A percentile compares a stretch with the other conserved stretches of the same genome.
Evolutionary conservation across 2,888 invertebrate genomes (phyloP).

Genomic region (Trissolcus brochymenae): DNA sequence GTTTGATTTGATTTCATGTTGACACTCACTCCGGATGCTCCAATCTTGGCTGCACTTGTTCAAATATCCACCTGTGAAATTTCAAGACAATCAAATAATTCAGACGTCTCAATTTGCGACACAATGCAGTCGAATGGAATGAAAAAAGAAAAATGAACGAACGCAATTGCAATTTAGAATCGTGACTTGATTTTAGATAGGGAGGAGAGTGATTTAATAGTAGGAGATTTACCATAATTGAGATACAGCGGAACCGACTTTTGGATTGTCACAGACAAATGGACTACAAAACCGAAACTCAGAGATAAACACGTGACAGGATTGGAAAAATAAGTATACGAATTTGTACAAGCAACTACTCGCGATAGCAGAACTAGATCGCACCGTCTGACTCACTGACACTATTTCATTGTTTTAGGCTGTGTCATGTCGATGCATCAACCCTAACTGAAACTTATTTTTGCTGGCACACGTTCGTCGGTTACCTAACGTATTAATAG

Average conservation of each 20-base stretch:
- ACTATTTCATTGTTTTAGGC: slow-evolving; percentile 56
- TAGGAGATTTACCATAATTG: no score
- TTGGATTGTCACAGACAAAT: no score
- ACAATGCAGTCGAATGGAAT: no score
- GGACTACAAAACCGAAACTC: neutral
- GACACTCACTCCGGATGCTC: slow-evolving; percentile 39
- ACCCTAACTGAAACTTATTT: slow-evolving; percentile 55
- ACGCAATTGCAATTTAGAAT: neutral
- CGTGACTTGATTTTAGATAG: neutral
- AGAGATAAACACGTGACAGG: neutral
- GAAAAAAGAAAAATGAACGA: slow-evolving; percentile 1
- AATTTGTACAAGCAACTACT: slow-evolving; percentile 20
- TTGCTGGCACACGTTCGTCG: slow-evolving; percentile 56
- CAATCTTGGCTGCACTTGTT: slow-evolving; percentile 36
- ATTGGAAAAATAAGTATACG: neutral
- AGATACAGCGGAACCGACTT: no score
- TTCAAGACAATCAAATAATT: slow-evolving; percentile 25
- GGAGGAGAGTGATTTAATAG: neutral
- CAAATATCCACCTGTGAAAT: slow-evolving; percentile 41
- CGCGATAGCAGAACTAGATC: slow-evolving; percentile 38
- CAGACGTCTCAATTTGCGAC: no score
- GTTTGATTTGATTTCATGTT: slow-evolving; percentile 16
- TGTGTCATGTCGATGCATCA: slow-evolving; percentile 56
- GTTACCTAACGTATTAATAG: slow-evolving; percentile 48
- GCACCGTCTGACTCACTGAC: slow-evolving; percentile 52